phyloP scores from a whole-genome alignment of 2,113 vertebrate genomes.

The Recurvirostra avosetta region DNA sequence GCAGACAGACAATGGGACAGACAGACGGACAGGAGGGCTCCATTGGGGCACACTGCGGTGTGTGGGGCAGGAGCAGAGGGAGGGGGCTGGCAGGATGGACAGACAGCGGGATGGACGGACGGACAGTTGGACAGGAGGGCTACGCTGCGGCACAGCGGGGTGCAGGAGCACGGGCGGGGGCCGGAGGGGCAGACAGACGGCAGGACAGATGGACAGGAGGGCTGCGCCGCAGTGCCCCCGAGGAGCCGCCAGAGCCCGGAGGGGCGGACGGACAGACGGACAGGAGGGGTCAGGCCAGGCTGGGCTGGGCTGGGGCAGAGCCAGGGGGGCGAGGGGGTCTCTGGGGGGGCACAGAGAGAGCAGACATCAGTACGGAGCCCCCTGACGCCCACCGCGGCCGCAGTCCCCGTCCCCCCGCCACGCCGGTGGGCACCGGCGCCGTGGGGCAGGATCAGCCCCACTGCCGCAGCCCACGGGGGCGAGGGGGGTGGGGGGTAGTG shows the following conservation, averaged over 20 bases:
- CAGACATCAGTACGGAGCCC: not conserved
- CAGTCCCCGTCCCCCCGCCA: not conserved
- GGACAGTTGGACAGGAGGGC: not conserved
- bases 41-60: not conserved
- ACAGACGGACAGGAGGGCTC: not conserved
- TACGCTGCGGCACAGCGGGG: not conserved
- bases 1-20: too few species aligned
- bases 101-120: not conserved
- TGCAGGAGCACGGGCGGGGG: not conserved
- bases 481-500: too few species aligned
- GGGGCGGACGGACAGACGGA: not conserved
- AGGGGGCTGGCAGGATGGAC: not conserved
- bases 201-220: not conserved
- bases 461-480: not conserved
- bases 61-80: not conserved
- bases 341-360: not conserved
- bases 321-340: too few species aligned
- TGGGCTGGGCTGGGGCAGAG: not conserved
- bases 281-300: not conserved
- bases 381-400: not conserved
- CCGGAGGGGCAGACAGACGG: not conserved
- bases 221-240: not conserved
- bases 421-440: not conserved
- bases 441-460: not conserved
- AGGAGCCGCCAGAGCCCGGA: not conserved